Percentiles rank a stretch among this genome's conserved stretches.
These are phyloP conservation scores for Myathropa florea DNA, from an alignment of 2,888 invertebrate species.

Conservation along the genomic window DNA sequence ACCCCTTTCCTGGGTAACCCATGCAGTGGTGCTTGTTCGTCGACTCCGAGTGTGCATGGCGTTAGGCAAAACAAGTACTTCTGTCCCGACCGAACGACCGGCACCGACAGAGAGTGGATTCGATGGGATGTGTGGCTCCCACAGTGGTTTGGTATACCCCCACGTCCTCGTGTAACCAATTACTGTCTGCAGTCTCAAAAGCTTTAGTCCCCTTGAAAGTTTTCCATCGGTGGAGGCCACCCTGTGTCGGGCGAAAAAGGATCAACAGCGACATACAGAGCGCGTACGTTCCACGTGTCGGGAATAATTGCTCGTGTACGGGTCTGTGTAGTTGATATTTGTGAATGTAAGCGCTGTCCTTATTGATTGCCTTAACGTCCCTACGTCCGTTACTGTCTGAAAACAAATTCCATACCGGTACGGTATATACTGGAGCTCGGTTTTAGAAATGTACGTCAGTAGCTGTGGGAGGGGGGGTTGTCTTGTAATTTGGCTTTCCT, in stretches of 20 bases:
- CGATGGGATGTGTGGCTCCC: neutral
- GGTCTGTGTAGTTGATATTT: conserved; percentile 43
- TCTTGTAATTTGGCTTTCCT: neutral
- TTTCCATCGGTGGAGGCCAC: conserved; percentile 16
- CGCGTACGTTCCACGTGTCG: conserved; percentile 12
- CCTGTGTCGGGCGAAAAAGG: conserved; percentile 42
- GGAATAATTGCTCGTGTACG: conserved; percentile 56
- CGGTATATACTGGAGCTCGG: neutral
- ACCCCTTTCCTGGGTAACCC: conserved; percentile 10
- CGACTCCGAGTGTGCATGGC: neutral
- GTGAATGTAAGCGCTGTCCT: conserved; percentile 54
- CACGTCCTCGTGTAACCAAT: neutral
- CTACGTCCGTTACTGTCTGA: conserved; percentile 34
- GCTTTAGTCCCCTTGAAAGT: neutral
- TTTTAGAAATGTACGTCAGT: neutral
- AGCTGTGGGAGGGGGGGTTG: neutral
- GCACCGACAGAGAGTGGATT: conserved; percentile 42
- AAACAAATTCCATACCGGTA: conserved; percentile 49
- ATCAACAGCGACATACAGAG: conserved; percentile 31
- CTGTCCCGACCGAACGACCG: conserved; percentile 16
- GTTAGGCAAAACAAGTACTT: conserved; percentile 31
- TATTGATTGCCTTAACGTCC: conserved; percentile 57
- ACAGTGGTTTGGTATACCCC: neutral
- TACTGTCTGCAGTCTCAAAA: neutral
- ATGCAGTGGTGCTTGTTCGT: conserved; percentile 19